Evolutionary conservation across 2,113 vertebrate genomes (phyloP), one percentile per base, ranked within the genome.

Genomic region (Odocoileus virginianus): DNA sequence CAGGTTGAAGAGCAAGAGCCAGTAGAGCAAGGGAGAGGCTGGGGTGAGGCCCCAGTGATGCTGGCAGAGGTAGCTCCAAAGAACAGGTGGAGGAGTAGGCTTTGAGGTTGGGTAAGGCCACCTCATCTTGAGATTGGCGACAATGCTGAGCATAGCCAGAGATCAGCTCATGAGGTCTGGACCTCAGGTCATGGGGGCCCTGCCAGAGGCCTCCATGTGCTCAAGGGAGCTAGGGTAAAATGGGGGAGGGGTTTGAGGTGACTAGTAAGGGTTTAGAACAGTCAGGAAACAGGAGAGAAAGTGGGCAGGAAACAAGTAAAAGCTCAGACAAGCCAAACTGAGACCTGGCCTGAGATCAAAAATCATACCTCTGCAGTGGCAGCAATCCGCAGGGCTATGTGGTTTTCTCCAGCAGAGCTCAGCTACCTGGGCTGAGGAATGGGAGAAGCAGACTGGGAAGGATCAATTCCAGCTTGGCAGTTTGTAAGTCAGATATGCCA

Each of bases 251-350:
- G n/a, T 27, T 91, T 86, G 40, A 96, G 91, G 57, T 94, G 27
- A 92, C 50, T 71, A 78, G 74, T 82, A 92, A 91, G 74, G 60
- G 45, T 95, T 97, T 83, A 89, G 43, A 96, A 89, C 23, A 96
- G 83, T 89, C 33, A 87, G 58, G 30, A 85, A 96, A 91, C 21
- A 21, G 54, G 74, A 96, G 67, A 89, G 30, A 84, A 78, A 97
- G 79, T 89, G 50, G 89, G 96, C 52, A 97, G 78, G 94, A 97
- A 95, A 96, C 83, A 97, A 95, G 89, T 71, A 81, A 47, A 96
- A 96, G 55, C 79, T 86, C 87, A 96, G 83, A 87, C 52, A 97
- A 85, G 43, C 36, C 93, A 74, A 97, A 96, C 13, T 89, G 92
- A 97, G 52, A 74, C 25, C 78, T 97, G 21, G 61, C 50, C 21